Evolutionary conservation across 2,113 vertebrate species (phyloP).

Genomic region (Petaurus breviceps): DNA sequence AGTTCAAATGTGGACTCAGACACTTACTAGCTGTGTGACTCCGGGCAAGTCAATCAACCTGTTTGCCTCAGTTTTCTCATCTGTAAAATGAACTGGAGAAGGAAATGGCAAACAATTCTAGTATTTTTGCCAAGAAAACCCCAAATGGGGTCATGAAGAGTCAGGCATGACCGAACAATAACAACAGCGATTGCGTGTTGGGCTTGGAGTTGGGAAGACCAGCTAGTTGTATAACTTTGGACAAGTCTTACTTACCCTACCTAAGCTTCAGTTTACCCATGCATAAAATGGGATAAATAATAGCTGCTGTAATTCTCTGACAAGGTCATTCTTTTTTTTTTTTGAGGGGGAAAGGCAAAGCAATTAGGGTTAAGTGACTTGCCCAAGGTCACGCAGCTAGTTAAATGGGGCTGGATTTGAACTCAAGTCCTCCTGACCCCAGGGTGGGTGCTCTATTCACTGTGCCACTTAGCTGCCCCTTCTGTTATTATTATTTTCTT

Average conservation of each 20-base stretch:
- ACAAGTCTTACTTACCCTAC: not conserved
- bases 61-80: not conserved
- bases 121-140: not conserved
- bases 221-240: not conserved
- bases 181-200: not conserved
- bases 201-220: conserved; percentile 1
- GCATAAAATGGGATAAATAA: not conserved
- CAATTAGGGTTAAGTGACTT: too few species aligned
- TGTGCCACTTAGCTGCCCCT: too few species aligned
- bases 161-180: not conserved
- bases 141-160: not conserved
- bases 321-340: not conserved
- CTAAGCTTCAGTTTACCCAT: conserved; percentile 1
- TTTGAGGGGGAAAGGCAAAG: too few species aligned
- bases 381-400: too few species aligned
- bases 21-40: not conserved
- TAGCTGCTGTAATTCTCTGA: not conserved
- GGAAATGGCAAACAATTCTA: not conserved
- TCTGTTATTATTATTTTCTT: too few species aligned
- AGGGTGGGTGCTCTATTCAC: too few species aligned
- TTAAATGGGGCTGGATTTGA: too few species aligned
- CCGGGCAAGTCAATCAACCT: not conserved
- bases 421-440: too few species aligned
- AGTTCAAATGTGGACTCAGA: not conserved
- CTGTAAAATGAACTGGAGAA: not conserved